phyloP scores from a whole-genome alignment of 2,888 invertebrate genomes.

The Spilarctia lutea region DNA sequence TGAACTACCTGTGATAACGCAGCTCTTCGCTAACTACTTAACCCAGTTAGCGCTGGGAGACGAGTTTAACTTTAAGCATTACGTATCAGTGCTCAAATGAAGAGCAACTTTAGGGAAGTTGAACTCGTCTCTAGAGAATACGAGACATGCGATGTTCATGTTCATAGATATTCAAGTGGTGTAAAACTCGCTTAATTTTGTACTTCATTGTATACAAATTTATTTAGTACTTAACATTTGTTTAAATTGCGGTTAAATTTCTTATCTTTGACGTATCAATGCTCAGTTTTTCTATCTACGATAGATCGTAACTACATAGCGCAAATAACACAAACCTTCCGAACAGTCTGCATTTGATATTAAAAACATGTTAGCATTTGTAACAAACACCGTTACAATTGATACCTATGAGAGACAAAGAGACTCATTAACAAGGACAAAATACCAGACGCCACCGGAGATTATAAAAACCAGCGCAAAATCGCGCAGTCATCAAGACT shows the following conservation, averaged over 20 bases:
- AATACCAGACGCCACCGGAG: slow-evolving; percentile 41
- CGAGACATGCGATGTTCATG: neutral
- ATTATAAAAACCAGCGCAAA: slow-evolving; percentile 39
- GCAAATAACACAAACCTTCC: no score
- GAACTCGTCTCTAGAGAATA: slow-evolving; percentile 4
- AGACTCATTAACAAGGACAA: slow-evolving; percentile 45
- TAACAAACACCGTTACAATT: neutral
- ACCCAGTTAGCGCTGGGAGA: slow-evolving; percentile 23
- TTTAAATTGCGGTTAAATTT: no score
- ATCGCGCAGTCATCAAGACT: slow-evolving; percentile 27
- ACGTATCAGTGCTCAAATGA: slow-evolving; percentile 20
- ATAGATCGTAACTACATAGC: no score
- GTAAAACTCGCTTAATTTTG: neutral
- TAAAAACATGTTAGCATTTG: no score
- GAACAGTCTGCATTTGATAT: neutral
- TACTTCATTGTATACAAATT: neutral
- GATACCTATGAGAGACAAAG: slow-evolving; percentile 33
- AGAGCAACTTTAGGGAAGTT: neutral
- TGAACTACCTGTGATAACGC: slow-evolving; percentile 27
- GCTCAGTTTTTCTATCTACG: no score
- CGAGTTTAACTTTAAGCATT: slow-evolving; percentile 19
- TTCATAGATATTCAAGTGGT: slow-evolving; percentile 1
- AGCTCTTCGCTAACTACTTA: slow-evolving; percentile 25
- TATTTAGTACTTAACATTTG: neutral
- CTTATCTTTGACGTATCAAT: no score